A percentile compares a stretch with the other conserved stretches of the same genome.
Evolutionary conservation across 2,888 invertebrate species (phyloP).

Genomic region (Euproctis similis): DNA sequence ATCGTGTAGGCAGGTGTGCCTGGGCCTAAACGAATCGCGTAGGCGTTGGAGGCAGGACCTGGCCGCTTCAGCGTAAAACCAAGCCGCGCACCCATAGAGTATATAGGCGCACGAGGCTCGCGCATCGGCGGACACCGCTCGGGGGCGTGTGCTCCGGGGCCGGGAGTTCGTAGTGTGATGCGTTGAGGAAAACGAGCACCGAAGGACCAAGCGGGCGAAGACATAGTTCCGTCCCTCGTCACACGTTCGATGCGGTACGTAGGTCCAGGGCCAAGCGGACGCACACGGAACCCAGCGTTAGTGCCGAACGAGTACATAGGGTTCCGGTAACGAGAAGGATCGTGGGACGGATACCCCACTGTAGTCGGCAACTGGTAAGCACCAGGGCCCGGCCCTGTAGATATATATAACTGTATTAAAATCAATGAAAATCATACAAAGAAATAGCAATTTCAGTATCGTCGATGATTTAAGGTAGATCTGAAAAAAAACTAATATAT

Average conservation of each 20-base stretch:
- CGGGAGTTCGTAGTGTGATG: constrained; percentile 59
- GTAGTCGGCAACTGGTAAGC: constrained; percentile 78
- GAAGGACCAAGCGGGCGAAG: constrained; percentile 74
- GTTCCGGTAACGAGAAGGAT: constrained; percentile 76
- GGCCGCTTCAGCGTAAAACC: constrained; percentile 53
- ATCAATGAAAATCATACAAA: too few relatives aligned
- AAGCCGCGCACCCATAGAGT: constrained; percentile 71
- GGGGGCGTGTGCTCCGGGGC: constrained; percentile 79
- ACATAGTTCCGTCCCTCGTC: constrained; percentile 50
- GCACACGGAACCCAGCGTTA: constrained; percentile 54
- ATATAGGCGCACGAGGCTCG: constrained; percentile 72
- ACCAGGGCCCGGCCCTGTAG: constrained; percentile 81
- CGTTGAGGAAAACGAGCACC: constrained; percentile 47
- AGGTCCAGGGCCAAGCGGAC: constrained; percentile 63
- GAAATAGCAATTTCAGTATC: too few relatives aligned
- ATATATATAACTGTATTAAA: too few relatives aligned
- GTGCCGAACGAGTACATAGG: constrained; percentile 80
- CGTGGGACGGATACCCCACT: constrained; percentile 77
- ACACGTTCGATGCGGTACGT: constrained; percentile 59
- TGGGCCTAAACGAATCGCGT: constrained; percentile 61
- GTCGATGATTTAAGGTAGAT: too few relatives aligned
- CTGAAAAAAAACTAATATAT: too few relatives aligned
- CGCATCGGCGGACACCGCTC: constrained; percentile 74
- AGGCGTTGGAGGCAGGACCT: constrained; percentile 79
- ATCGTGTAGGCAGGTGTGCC: constrained; percentile 63